Conservation (phyloP, 1,140 invertebrate genomes). For the Paramacrobiotus metropolitanus region DNA sequence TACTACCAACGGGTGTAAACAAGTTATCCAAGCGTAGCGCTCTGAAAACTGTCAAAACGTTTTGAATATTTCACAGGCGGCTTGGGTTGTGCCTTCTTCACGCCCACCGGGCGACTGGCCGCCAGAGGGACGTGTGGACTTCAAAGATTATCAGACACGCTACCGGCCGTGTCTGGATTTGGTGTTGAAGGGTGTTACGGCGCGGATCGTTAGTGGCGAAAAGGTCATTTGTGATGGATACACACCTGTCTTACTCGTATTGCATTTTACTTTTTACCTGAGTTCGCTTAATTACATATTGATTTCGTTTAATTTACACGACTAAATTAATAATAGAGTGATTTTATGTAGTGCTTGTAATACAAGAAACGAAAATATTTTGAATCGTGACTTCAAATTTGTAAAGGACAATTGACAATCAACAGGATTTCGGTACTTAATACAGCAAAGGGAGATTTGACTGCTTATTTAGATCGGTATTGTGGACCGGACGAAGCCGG, state of each 20-base stretch:
- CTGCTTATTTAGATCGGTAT: constrained; percentile 22
- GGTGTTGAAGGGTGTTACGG: constrained; percentile 17
- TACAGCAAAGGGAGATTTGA: no score
- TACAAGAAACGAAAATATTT: neutral
- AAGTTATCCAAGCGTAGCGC: neutral
- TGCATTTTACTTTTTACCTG: neutral
- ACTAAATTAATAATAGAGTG: neutral
- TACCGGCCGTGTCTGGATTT: constrained; percentile 16
- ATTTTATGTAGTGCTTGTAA: neutral
- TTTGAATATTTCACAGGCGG: constrained; percentile 5
- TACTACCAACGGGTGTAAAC: no score
- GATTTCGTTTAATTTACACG: neutral
- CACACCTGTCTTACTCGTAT: neutral
- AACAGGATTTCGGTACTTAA: no score
- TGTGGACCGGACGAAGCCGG: constrained; percentile 30
- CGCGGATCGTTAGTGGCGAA: constrained; percentile 16
- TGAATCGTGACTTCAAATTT: no score
- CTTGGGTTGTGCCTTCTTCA: constrained; percentile 3
- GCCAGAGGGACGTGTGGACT: constrained; percentile 19
- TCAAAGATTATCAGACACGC: constrained; percentile 17
- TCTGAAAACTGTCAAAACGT: neutral
- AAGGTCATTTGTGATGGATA: constrained; percentile 15
- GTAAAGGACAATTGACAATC: no score
- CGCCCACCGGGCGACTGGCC: constrained; percentile 19
- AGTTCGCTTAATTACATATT: neutral